Evolutionary conservation across 2,888 invertebrate genomes (phyloP).

Genomic region (Taenaris catops): DNA sequence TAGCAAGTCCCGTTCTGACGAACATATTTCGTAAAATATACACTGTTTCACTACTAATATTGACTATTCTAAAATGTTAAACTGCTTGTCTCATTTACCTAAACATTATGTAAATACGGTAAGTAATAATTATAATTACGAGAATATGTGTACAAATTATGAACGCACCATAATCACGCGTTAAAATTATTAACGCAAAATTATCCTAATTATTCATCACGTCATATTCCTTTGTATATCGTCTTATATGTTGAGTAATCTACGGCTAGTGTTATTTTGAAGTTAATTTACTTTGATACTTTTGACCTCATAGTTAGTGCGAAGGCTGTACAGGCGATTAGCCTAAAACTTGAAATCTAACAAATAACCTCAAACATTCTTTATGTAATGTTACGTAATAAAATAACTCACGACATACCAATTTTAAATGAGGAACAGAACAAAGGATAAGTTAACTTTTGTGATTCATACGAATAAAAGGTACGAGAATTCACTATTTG

Average conservation of each 20-base stretch:
- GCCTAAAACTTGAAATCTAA: constrained; percentile 33
- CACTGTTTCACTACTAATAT: too few species aligned
- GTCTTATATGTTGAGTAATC: constrained; percentile 8
- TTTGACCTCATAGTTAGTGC: constrained; percentile 27
- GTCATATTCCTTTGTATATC: constrained; percentile 16
- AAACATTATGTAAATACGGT: too few species aligned
- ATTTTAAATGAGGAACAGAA: constrained; percentile 12
- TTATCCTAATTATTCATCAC: constrained; percentile 7
- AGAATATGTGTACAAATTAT: too few species aligned
- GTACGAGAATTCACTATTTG: constrained; percentile 40
- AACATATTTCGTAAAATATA: too few species aligned
- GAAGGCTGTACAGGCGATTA: constrained; percentile 45
- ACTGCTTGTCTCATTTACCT: too few species aligned
- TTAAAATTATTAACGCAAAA: constrained; percentile 6
- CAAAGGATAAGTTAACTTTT: constrained; percentile 11
- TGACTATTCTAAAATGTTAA: too few species aligned
- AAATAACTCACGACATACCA: constrained; percentile 14
- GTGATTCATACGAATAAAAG: constrained; percentile 2
- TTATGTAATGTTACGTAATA: constrained; percentile 12
- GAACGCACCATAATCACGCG: constrained; percentile 2
- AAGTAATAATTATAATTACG: too few species aligned
- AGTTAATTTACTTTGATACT: constrained; percentile 22
- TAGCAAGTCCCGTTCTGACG: too few species aligned
- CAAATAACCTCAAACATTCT: constrained; percentile 16
- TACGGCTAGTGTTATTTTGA: constrained; percentile 11